Conservation (phyloP, 1,140 invertebrate genomes). For the Nasonia longicornis region DNA sequence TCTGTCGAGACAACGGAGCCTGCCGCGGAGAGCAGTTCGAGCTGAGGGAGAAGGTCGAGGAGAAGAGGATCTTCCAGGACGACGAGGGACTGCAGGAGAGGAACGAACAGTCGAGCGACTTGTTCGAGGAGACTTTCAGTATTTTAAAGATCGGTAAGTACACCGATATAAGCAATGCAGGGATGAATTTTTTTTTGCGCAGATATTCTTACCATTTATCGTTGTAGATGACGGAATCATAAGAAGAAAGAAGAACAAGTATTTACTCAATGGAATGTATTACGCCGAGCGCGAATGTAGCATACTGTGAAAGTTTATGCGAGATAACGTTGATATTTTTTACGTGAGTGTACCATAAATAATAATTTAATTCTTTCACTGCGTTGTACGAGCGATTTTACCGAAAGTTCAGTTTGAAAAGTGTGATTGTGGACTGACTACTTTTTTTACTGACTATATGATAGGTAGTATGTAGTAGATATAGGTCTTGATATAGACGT, state of each 20-base stretch:
- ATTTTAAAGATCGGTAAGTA: slow-evolving; percentile 1
- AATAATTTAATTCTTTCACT: not conserved
- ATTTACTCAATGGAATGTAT: slow-evolving; percentile 7
- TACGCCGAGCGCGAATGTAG: not conserved
- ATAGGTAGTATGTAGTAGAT: too few relatives aligned
- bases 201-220: not conserved
- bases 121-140: not conserved
- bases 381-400: not conserved
- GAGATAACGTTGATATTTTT: not conserved
- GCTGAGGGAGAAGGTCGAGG: not conserved
- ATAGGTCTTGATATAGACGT: too few relatives aligned
- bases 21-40: not conserved
- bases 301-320: not conserved
- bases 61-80: not conserved
- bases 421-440: too few relatives aligned
- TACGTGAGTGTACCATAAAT: not conserved
- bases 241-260: not conserved
- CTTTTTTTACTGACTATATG: too few relatives aligned
- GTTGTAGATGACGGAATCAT: slow-evolving; percentile 23
- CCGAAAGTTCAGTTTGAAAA: not conserved
- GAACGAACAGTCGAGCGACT: not conserved
- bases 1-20: slow-evolving; percentile 5
- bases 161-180: too few relatives aligned
- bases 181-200: too few relatives aligned
- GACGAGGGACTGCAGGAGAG: not conserved